phyloP scores from a whole-genome alignment of 2,797 vertebrate species.

The Danio albolineatus region DNA sequence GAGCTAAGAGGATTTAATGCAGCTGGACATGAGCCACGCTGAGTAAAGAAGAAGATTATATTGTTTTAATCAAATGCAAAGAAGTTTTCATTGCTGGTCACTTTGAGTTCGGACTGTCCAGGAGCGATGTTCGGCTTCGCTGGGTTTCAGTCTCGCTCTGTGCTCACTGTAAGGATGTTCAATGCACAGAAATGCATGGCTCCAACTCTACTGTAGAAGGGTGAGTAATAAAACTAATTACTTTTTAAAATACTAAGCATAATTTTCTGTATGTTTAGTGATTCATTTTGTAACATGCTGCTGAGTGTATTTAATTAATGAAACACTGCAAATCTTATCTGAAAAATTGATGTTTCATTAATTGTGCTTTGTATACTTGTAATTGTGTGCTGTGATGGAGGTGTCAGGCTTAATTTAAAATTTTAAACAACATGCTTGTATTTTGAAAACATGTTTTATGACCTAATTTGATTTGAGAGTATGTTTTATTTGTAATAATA shows the following conservation, averaged over 20 bases:
- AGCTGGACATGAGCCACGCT: constrained; percentile 12
- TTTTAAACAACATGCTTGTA: not conserved
- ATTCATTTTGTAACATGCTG: not conserved
- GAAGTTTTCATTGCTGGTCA: constrained; percentile 37
- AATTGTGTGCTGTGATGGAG: not conserved
- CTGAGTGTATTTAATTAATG: not conserved
- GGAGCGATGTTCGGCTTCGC: constrained; percentile 24
- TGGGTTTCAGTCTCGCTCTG: not conserved
- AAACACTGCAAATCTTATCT: not conserved
- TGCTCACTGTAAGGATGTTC: constrained; percentile 16
- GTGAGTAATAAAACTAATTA: constrained; percentile 29
- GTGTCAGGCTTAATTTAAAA: not conserved
- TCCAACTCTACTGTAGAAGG: constrained; percentile 14
- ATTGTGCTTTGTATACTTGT: not conserved
- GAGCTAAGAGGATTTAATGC: constrained; percentile 42
- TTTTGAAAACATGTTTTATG: not conserved
- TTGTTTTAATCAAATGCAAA: constrained; percentile 40
- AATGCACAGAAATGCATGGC: constrained; percentile 33
- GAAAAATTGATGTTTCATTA: not conserved
- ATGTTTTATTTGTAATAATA: not conserved
- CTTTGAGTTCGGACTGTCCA: constrained; percentile 32
- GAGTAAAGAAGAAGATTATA: constrained; percentile 46
- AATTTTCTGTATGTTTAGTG: not conserved
- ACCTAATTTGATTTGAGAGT: not conserved
- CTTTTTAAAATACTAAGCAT: not conserved